phyloP scores from a whole-genome alignment of 1,140 invertebrate genomes.

The Rhopalosiphum padi region DNA sequence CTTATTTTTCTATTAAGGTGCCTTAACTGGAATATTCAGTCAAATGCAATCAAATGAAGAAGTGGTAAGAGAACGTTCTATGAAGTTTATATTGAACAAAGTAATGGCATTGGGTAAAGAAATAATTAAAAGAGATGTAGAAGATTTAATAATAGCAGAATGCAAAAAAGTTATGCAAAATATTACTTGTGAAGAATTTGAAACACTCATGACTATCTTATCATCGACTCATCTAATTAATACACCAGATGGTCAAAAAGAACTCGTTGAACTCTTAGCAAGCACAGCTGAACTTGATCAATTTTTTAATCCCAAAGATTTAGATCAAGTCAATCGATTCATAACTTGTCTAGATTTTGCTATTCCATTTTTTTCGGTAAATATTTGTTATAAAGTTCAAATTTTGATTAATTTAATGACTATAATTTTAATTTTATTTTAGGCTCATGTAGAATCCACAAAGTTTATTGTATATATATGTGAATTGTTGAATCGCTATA shows the following conservation, averaged over 20 bases:
- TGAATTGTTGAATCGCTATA: conserved; percentile 64
- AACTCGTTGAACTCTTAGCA: conserved; percentile 83
- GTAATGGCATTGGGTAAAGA: conserved; percentile 80
- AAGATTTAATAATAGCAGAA: conserved; percentile 84
- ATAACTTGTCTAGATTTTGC: conserved; percentile 85
- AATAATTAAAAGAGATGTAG: conserved; percentile 82
- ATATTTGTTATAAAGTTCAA: conserved; percentile 65
- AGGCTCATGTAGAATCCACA: conserved; percentile 87
- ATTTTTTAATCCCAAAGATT: conserved; percentile 77
- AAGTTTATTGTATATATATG: conserved; percentile 88
- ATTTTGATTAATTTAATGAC: neutral
- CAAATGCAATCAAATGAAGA: conserved; percentile 83
- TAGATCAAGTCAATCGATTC: conserved; percentile 74
- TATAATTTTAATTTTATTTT: conserved; percentile 56
- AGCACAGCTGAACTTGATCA: conserved; percentile 84
- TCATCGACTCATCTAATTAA: conserved; percentile 80
- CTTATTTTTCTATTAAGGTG: conserved; percentile 65
- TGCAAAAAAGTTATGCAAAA: conserved; percentile 89
- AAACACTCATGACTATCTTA: conserved; percentile 85
- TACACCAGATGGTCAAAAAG: conserved; percentile 82
- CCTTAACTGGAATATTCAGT: conserved; percentile 84
- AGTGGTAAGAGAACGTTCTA: conserved; percentile 82
- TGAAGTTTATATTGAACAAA: conserved; percentile 87
- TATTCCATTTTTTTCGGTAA: conserved; percentile 86
- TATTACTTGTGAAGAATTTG: conserved; percentile 91